phyloP scores from a whole-genome alignment of 2,113 vertebrate genomes.

The Carettochelys insculpta region DNA sequence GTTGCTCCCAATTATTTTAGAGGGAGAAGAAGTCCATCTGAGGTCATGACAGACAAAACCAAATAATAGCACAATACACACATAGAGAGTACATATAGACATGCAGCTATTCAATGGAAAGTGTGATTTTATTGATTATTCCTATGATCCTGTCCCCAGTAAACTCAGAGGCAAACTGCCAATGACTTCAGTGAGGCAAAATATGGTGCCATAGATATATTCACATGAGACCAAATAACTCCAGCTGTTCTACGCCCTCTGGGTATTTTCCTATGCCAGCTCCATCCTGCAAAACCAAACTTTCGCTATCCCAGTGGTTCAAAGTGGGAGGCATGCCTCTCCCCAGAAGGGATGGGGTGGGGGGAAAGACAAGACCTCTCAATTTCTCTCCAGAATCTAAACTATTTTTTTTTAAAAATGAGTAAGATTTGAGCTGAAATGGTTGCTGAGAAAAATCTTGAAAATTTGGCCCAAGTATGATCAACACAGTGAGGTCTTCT shows the following conservation, averaged over 20 bases:
- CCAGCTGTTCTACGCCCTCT: neutral
- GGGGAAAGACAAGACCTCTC: neutral
- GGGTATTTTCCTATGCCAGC: rapidly evolving
- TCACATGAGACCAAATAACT: neutral
- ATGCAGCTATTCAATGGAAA: constrained; percentile 16
- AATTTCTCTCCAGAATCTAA: neutral
- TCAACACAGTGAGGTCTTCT: neutral
- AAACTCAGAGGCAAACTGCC: neutral
- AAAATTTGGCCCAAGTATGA: neutral
- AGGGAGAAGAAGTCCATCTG: constrained; percentile 9
- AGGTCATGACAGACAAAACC: neutral
- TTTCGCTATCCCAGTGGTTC: neutral
- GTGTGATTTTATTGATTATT: constrained; percentile 27
- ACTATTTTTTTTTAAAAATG: neutral
- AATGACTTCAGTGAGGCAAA: neutral
- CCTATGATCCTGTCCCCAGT: constrained; percentile 36
- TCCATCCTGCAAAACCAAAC: rapidly evolving
- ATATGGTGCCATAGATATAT: neutral
- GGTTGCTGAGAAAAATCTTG: neutral
- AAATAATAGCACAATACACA: neutral
- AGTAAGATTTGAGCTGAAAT: neutral
- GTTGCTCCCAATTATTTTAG: neutral
- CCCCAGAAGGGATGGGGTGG: neutral
- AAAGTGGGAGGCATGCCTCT: rapidly evolving
- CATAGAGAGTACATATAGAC: neutral